A percentile compares a stretch with the other conserved stretches of the same genome.
phyloP scores from a whole-genome alignment of 2,113 vertebrate genomes.

The Ammodytes dubius region DNA sequence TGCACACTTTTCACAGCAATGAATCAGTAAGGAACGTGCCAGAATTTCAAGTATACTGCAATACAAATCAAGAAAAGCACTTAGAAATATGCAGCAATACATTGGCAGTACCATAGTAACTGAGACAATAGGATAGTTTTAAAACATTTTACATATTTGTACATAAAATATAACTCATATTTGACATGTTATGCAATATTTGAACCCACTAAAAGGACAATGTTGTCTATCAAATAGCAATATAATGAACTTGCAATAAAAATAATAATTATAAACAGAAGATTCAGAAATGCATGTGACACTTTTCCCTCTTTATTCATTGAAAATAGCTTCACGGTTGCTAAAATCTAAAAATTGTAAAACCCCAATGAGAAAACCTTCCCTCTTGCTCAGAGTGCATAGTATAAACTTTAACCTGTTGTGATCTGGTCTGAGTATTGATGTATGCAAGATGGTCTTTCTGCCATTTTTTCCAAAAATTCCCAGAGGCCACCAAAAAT shows the following conservation, averaged over 20 bases:
- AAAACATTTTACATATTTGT: too few relatives aligned
- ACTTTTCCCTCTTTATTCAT: too few relatives aligned
- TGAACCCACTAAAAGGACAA: neutral
- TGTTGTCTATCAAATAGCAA: neutral
- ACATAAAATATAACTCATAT: neutral
- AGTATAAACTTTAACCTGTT: too few relatives aligned
- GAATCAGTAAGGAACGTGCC: neutral
- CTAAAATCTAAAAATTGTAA: too few relatives aligned
- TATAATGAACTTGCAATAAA: neutral
- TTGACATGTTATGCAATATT: neutral
- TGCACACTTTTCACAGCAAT: neutral
- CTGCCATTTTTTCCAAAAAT: too few relatives aligned
- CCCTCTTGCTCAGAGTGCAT: too few relatives aligned
- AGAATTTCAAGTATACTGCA: neutral
- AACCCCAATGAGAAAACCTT: too few relatives aligned
- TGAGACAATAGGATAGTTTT: neutral
- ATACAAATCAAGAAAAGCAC: neutral
- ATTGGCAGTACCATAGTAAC: neutral
- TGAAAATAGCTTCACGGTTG: too few relatives aligned
- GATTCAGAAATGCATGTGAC: neutral
- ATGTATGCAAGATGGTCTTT: too few relatives aligned
- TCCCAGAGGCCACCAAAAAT: too few relatives aligned
- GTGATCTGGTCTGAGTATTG: too few relatives aligned
- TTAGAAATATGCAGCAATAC: neutral
- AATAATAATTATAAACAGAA: neutral